Evolutionary conservation across 2,888 invertebrate species (phyloP), one percentile per base, ranked within the genome.

Genomic region (Coenonympha arcania): DNA sequence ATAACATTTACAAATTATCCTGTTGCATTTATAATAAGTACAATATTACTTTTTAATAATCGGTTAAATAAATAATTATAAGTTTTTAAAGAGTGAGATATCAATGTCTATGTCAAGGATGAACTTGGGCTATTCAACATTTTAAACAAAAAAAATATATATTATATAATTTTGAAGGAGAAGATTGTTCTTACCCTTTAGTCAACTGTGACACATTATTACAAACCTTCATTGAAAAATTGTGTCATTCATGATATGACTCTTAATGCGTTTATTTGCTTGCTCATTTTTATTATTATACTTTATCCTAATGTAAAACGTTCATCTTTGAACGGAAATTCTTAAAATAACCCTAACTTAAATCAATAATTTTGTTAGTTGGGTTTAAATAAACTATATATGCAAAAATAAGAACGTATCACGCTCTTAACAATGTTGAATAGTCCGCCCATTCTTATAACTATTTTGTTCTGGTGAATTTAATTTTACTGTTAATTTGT

Each of bases 21-120:
- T 52, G 30, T 57, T 61, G 61, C 59, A 62, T 62, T 62, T 62
- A 60, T 49, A 31, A 50, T 22, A 22, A 58, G 57, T 58, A 60
- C 56, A 59, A 56, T 54, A 28, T 34, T 55, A 8, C 19, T 48
- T 45, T 49, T 46, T 46, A 20, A 19, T 13, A 40, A 37, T 18
- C 8, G 11, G 13, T 30, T 43, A 6, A 33, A 6, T 6, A n/a
- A n/a, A 26, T 33, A 33, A 33, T 15, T 30, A 19, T 8, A 36
- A 11, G 20, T 20, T 36, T 20, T 6, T 11, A 20, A 36, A 13
- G 13, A 33, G 13, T 37, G 19, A n/a, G 19, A 6, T 22, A 6
- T 22, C 4, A 16, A 33, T 37, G 13, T 22, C 22, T 13, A 9
- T 15, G 37, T 22, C 11, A 34, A 36, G 4, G 13, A 19, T 13